Evolutionary conservation across 2,888 invertebrate genomes (phyloP), one percentile per base, ranked within the genome.

Genomic region (Crossocerus cetratus): DNA sequence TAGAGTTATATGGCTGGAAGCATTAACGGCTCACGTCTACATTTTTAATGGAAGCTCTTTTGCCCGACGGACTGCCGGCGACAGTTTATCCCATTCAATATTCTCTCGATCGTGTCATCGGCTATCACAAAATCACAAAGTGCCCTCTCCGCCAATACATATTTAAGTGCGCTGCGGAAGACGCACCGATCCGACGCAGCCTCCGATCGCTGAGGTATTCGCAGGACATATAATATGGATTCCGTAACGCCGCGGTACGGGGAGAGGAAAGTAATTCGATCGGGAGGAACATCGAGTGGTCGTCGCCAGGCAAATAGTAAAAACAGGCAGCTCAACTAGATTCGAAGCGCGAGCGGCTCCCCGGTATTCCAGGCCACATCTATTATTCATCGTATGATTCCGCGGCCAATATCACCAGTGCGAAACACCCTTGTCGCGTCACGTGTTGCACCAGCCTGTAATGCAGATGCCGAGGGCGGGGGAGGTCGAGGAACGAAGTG

Each of bases 371-470:
- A 49, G 49, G 49, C 3, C 16, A 49, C 49, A 49, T 49, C 16
- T 49, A 49, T 49, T 49, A 49, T 49, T 49, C 49, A 49, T 49
- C 16, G 16, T 49, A 16, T 14, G 14, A 49, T 49, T 49, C 16
- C 49, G 49, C 16, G n/a, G 49, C 49, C n/a, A 49, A 49, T 49
- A 49, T 49, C 49, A 16, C 32, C 32, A 32, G 32, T 32, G 32
- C 32, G 32, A 32, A 32, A 32, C 11, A 32, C 32, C 11, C 8
- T 32, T 32, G 49, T 49, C 49, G 32, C 49, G 4, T 49, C 49
- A 49, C 49, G 49, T 49, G 49, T 49, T 49, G 49, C 49, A 49
- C 49, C 8, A 49, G 49, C 49, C n/a, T 49, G 49, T 49, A 49
- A 49, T 32, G 49, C 16, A 49, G 16, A 16, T 49, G 49, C 49